Evolutionary conservation across 2,888 invertebrate species (phyloP).

Genomic region (Cynaeus angustus): DNA sequence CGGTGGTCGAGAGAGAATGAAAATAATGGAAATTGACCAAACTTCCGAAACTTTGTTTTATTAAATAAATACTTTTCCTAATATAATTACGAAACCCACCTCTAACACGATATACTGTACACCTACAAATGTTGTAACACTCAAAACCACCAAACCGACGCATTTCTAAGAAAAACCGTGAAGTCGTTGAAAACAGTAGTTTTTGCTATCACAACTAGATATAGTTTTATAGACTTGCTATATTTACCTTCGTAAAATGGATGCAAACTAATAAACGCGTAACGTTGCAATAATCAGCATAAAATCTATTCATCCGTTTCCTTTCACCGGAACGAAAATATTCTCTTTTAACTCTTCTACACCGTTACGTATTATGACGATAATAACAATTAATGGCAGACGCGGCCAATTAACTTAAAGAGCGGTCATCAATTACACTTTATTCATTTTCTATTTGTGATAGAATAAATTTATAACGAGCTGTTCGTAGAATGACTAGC

Average conservation of each 20-base stretch:
- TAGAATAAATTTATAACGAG: slow-evolving; percentile 12
- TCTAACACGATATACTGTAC: background rate
- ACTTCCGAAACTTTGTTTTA: slow-evolving; percentile 45
- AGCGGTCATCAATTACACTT: slow-evolving; percentile 9
- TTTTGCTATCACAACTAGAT: too few relatives aligned
- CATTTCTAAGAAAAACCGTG: too few relatives aligned
- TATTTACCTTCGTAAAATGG: too few relatives aligned
- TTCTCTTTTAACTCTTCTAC: background rate
- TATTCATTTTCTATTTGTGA: slow-evolving; percentile 14
- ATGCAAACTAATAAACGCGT: background rate
- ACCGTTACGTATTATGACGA: background rate
- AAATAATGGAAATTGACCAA: slow-evolving; percentile 53
- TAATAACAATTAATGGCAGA: slow-evolving; percentile 1
- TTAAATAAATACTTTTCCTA: slow-evolving; percentile 44
- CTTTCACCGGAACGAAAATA: slow-evolving; percentile 2
- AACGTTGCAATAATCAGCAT: background rate
- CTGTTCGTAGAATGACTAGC: slow-evolving; percentile 16
- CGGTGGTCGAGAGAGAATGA: slow-evolving; percentile 48
- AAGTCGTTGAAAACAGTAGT: too few relatives aligned
- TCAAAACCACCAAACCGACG: too few relatives aligned
- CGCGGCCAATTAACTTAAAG: slow-evolving; percentile 5
- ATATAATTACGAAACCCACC: slow-evolving; percentile 18
- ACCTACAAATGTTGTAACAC: too few relatives aligned
- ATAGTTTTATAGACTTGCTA: too few relatives aligned
- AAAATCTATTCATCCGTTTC: background rate